Evolutionary conservation across 2,797 vertebrate genomes (phyloP), one percentile per base, ranked within the genome.

Genomic region (Meriones psammophilus): DNA sequence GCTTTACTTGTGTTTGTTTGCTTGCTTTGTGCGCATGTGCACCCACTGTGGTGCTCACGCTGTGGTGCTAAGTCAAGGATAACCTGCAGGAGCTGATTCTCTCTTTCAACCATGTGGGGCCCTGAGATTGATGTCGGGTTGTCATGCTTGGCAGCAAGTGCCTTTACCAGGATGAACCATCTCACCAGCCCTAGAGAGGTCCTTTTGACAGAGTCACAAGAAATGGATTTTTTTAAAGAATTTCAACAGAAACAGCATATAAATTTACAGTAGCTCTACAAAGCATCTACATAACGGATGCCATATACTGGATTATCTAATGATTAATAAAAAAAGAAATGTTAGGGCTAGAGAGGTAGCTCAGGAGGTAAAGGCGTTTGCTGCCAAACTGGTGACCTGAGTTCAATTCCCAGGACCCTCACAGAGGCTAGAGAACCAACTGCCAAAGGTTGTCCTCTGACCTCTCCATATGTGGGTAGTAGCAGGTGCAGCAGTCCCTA

Each of bases 181-280:
- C 39, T 66, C 7, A 33, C 81, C 0, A 28, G 39, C 81, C 62
- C 60, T 84, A 30, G 9, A 20, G 3, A 46, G 17, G 36, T 66
- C 58, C 76, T 92, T 56, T 80, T 50, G 30, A 58, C 28, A 39
- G 64, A 86, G 76, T 89, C 60, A 84, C 15, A 77, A 10, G 26
- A 93, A 93, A 58, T n/a, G 66, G 68, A 64, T 83, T 89, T 94
- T 79, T 83, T 69, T 74, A 50, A 60, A 69, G 30, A 69, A 81
- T 84, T 83, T 95, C 17, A 94, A 13, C 77, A 85, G 74, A 73
- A 88, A 54, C 13, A 64, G 3, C 62, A 46, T 22, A 73, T 17
- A 94, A 92, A 36, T 9, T 50, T 68, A 4, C 39, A 36, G 54
- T 8, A 39, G 9, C 90, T 33, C 71, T 60, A 88, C 30, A 90